Evolutionary conservation across 2,797 vertebrate species (phyloP).

Genomic region (Spinus pinus): DNA sequence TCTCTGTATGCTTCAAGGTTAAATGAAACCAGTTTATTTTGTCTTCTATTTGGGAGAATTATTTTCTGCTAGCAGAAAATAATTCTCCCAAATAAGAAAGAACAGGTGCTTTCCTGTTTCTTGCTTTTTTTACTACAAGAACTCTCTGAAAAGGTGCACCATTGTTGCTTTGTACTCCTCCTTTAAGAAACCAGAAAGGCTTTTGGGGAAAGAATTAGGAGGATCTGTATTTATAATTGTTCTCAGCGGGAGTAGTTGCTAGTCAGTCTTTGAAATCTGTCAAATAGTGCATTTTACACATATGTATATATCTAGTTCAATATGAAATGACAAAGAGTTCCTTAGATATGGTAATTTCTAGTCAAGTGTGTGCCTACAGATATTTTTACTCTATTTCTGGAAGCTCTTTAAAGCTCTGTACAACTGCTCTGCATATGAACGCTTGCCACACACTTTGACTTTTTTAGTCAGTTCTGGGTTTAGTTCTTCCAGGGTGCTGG

Average conservation of each 20-base stretch:
- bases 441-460: background rate
- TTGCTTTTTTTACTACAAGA: background rate
- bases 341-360: background rate
- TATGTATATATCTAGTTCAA: background rate
- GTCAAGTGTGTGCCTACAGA: background rate
- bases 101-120: background rate
- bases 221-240: background rate
- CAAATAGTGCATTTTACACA: background rate
- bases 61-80: background rate
- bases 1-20: background rate
- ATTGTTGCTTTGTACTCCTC: background rate
- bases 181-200: background rate
- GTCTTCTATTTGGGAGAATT: background rate
- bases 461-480: background rate
- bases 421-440: background rate
- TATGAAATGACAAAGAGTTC: background rate
- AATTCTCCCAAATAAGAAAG: background rate
- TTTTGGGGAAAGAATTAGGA: background rate
- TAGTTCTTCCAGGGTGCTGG: background rate
- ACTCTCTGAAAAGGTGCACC: background rate
- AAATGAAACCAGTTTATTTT: background rate
- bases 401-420: background rate
- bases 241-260: background rate
- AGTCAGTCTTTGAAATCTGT: background rate
- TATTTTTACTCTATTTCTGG: background rate